Base-by-base conservation (phyloP, 2,888 invertebrate genomes). In the Subacronicta megacephala region DNA sequence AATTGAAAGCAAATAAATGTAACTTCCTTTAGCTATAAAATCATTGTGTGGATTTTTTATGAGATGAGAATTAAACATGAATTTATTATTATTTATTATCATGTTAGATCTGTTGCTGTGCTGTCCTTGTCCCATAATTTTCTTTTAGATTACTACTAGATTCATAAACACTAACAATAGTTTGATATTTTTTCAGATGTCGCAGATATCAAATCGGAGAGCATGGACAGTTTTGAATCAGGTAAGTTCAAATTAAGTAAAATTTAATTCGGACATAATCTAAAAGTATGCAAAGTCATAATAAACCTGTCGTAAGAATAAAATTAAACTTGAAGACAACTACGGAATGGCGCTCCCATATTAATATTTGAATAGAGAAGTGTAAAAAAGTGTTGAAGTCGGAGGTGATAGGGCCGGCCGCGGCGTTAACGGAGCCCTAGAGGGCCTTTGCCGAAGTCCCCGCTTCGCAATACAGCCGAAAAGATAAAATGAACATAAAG, bases 401-500 rank as follows among this genome's bases (percentile, higher is more conserved):
- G 81, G 83, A 87, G 87, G 86, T 88, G 87, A 83, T 78, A 84
- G 84, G 86, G 83, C 84, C 84, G 83, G 87, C 85, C 87, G 85
- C 85, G 83, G 85, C 85, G 89, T 90, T 92, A 93, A 93, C 92
- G 92, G 82, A 90, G 85, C 93, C 92, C 93, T 85, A 72, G 93
- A 94, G 93, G 85, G 90, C 90, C 88, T 89, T 93, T 90, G 88
- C 75, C 86, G 81, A 83, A 85, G 87, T 90, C 91, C 90, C 93
- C 84, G 87, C 80, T 81, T 89, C 90, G 90, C 91, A 92, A 90
- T 93, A 92, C 90, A 88, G 88, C 87, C 90, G 88, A 90, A 93
- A 93, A 93, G 92, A 94, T 94, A 93, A 94, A 93, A 93, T 90
- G 92, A 92, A 93, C 93, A 91, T 93, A 93, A 93, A 93, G 89